phyloP scores from a whole-genome alignment of 2,113 vertebrate species.

The Ctenomys sociabilis region DNA sequence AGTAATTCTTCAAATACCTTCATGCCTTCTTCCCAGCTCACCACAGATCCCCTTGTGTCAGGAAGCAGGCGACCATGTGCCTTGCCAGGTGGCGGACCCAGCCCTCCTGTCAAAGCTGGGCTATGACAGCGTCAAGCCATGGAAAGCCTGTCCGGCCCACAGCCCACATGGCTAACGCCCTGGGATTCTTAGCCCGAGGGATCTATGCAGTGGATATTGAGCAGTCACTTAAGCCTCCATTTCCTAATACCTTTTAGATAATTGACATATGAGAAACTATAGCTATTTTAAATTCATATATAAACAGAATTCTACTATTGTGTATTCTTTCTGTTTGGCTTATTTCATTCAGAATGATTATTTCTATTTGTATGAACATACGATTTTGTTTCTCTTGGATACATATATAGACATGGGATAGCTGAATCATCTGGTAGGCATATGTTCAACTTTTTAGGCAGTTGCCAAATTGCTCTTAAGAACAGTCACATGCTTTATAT shows the following conservation, averaged over 20 bases:
- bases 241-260: constrained; percentile 9
- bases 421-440: background rate
- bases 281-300: background rate
- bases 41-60: no score
- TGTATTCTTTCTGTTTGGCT: background rate
- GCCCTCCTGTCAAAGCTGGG: no score
- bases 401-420: background rate
- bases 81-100: no score
- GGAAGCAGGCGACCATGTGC: no score
- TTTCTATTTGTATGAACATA: background rate
- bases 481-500: background rate
- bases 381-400: background rate
- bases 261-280: background rate
- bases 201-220: background rate
- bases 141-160: no score
- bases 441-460: background rate
- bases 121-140: no score
- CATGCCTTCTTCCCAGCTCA: no score
- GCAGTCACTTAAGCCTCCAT: background rate
- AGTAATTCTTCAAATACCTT: no score
- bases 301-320: background rate
- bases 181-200: no score
- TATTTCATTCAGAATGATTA: background rate
- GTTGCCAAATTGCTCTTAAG: background rate
- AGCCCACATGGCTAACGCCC: no score